These are phyloP conservation scores for Seriola quinqueradiata DNA, from an alignment of 2,113 vertebrate genomes.

Conservation along the genomic window DNA sequence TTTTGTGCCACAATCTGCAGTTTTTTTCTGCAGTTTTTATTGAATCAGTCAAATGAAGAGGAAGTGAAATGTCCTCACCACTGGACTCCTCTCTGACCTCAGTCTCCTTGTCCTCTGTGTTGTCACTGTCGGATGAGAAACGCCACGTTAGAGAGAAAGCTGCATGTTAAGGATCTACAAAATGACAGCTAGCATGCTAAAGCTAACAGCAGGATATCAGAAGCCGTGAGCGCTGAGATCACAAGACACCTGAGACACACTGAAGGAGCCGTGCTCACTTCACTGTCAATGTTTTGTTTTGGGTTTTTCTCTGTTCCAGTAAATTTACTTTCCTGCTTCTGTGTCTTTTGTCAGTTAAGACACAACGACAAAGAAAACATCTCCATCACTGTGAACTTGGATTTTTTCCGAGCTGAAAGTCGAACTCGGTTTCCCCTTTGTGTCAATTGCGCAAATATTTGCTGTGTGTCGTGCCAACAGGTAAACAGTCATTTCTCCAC, in stretches of 20 bases:
- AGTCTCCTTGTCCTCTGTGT: slow-evolving; percentile 92
- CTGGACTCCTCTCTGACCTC: slow-evolving; percentile 87
- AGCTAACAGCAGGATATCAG: slow-evolving; percentile 12
- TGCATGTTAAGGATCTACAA: slow-evolving; percentile 19
- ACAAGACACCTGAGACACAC: neutral
- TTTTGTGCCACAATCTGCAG: neutral
- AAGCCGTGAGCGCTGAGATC: slow-evolving; percentile 14
- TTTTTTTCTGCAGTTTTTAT: neutral
- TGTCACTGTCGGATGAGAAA: slow-evolving; percentile 88
- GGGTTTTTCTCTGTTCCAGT: slow-evolving; percentile 1
- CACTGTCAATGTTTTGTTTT: too few species aligned
- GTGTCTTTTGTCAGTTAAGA: slow-evolving; percentile 35
- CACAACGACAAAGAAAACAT: slow-evolving; percentile 20
- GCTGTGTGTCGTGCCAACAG: slow-evolving; percentile 49
- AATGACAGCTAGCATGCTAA: neutral
- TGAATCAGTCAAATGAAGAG: neutral
- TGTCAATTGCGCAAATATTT: slow-evolving; percentile 60
- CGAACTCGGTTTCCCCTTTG: slow-evolving; percentile 36
- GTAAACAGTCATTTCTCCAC: slow-evolving; percentile 63
- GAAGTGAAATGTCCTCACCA: slow-evolving; percentile 81
- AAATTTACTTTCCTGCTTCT: slow-evolving; percentile 32
- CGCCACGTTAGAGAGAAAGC: slow-evolving; percentile 46
- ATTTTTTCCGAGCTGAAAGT: slow-evolving; percentile 35
- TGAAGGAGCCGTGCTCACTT: neutral
- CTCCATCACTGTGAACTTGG: slow-evolving; percentile 22